Percentiles rank a stretch among this genome's conserved stretches.
Evolutionary conservation across 1,140 invertebrate genomes (phyloP).

Genomic region (Trichonephila clavipes): DNA sequence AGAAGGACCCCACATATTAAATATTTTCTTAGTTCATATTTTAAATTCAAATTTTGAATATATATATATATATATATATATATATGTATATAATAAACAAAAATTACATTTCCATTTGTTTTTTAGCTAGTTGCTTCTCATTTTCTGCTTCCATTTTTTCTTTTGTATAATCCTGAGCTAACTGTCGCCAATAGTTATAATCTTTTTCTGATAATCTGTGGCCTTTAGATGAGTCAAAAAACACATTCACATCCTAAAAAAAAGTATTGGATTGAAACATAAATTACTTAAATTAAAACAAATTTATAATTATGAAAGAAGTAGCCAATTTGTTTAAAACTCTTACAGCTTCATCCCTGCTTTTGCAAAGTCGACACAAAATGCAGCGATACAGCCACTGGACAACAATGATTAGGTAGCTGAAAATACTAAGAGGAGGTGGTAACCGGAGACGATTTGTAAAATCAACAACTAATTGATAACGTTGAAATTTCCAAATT

Average conservation of each 20-base stretch:
- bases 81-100: not conserved
- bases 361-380: slow-evolving; percentile 48
- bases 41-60: too few relatives aligned
- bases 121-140: slow-evolving; percentile 75
- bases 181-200: slow-evolving; percentile 78
- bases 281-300: not conserved
- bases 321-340: not conserved
- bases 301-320: too few relatives aligned
- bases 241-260: slow-evolving; percentile 68
- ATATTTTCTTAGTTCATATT: too few relatives aligned
- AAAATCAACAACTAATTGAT: slow-evolving; percentile 81
- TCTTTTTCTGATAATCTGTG: slow-evolving; percentile 76
- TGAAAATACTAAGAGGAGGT: slow-evolving; percentile 80
- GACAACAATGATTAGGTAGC: slow-evolving; percentile 77
- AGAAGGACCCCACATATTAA: too few relatives aligned
- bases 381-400: slow-evolving; percentile 63
- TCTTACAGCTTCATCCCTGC: slow-evolving; percentile 59
- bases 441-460: slow-evolving; percentile 79
- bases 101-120: slow-evolving; percentile 77
- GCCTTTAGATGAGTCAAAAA: slow-evolving; percentile 52
- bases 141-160: slow-evolving; percentile 70
- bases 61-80: too few relatives aligned
- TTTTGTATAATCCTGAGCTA: slow-evolving; percentile 77
- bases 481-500: slow-evolving; percentile 82
- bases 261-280: not conserved